Evolutionary conservation across 2,113 vertebrate species (phyloP).

Genomic region (Procavia capensis): DNA sequence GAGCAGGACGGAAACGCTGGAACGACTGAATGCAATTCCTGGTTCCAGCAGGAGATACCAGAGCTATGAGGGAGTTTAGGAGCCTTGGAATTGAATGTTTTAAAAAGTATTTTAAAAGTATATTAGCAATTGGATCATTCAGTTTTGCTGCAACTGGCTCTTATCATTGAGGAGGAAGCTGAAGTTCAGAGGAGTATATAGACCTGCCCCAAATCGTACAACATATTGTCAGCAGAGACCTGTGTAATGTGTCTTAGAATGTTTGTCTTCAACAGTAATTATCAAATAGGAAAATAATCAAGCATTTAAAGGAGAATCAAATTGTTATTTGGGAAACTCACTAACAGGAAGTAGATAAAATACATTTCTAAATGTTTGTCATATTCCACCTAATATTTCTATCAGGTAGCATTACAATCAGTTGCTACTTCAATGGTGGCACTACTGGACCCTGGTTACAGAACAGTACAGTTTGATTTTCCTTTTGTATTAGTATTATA

Average conservation of each 20-base stretch:
- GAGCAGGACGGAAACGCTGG: not conserved
- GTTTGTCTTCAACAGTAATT: not conserved
- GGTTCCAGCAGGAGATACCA: not conserved
- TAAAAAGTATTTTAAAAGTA: constrained; percentile 41
- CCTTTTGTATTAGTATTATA: not conserved
- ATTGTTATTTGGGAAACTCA: not conserved
- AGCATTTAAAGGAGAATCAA: not conserved
- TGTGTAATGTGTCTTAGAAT: not conserved
- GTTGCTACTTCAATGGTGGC: not conserved
- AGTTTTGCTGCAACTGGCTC: constrained; percentile 7
- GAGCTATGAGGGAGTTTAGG: not conserved
- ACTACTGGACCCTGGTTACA: not conserved
- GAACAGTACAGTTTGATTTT: not conserved
- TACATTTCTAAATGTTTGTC: not conserved
- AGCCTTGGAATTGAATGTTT: not conserved
- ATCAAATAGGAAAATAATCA: constrained; percentile 10
- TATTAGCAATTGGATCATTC: not conserved
- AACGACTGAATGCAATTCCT: not conserved
- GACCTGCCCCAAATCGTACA: not conserved
- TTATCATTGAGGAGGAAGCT: not conserved
- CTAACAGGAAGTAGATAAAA: not conserved
- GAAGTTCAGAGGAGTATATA: not conserved
- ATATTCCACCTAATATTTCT: not conserved
- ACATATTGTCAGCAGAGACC: not conserved
- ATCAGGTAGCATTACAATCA: not conserved